Evolutionary conservation across 2,888 invertebrate genomes (phyloP).

Genomic region (Nowickia ferox): DNA sequence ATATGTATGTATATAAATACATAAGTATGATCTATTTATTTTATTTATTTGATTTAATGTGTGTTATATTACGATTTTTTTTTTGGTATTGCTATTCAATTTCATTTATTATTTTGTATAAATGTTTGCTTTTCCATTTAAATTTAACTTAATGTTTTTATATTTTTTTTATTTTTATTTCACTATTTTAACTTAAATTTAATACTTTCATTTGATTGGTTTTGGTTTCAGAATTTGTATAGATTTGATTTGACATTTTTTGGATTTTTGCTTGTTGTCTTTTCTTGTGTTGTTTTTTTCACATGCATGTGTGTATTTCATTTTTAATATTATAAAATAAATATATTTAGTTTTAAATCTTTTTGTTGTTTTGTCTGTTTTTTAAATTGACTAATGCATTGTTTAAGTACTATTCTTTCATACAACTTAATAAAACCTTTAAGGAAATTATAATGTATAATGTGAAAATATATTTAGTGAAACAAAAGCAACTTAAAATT

Average conservation of each 20-base stretch:
- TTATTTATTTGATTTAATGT: slow-evolving; percentile 32
- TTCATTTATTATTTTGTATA: slow-evolving; percentile 66
- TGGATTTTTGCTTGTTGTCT: slow-evolving; percentile 68
- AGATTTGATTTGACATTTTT: slow-evolving; percentile 76
- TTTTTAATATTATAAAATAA: slow-evolving; percentile 57
- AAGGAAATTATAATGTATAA: neutral
- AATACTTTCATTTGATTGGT: slow-evolving; percentile 82
- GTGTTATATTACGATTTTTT: slow-evolving; percentile 17
- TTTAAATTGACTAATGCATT: slow-evolving; percentile 70
- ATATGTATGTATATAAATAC: slow-evolving; percentile 38
- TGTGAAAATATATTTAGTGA: neutral
- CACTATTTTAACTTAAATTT: slow-evolving; percentile 73
- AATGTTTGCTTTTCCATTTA: slow-evolving; percentile 65
- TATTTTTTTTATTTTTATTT: slow-evolving; percentile 42
- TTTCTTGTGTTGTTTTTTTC: slow-evolving; percentile 44
- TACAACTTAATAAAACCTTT: neutral
- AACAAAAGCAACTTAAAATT: too few species aligned
- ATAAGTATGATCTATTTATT: slow-evolving; percentile 22
- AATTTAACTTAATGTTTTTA: slow-evolving; percentile 25
- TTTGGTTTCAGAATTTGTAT: slow-evolving; percentile 78
- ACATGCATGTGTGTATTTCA: slow-evolving; percentile 24
- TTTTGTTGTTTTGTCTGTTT: slow-evolving; percentile 77
- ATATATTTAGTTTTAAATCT: slow-evolving; percentile 73
- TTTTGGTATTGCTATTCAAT: slow-evolving; percentile 66
- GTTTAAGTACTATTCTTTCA: slow-evolving; percentile 51